A percentile compares a stretch with the other conserved stretches of the same genome.
These are phyloP conservation scores for Chaetops frenatus DNA, from an alignment of 2,113 vertebrate genomes.

Conservation along the genomic window DNA sequence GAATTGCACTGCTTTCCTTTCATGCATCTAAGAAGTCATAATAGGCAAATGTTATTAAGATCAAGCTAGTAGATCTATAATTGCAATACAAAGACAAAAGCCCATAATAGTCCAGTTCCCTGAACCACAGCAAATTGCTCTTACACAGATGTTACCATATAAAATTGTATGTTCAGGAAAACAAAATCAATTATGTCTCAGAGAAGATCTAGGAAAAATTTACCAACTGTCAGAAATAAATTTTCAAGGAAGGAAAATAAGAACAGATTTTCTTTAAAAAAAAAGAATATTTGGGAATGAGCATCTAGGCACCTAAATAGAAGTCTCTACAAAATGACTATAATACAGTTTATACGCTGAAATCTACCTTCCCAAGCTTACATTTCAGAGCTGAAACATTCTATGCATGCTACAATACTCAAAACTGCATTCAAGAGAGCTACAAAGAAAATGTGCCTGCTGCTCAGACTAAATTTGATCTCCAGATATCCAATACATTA, in stretches of 20 bases:
- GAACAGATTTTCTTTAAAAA: neutral
- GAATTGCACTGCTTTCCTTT: slow-evolving; percentile 42
- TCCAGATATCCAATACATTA: neutral
- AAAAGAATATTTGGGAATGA: neutral
- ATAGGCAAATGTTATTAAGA: slow-evolving; percentile 57
- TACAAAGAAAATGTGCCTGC: neutral
- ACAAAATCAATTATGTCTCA: slow-evolving; percentile 37
- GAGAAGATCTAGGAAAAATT: slow-evolving; percentile 18
- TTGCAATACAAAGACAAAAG: slow-evolving; percentile 64
- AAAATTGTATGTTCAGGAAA: slow-evolving; percentile 41
- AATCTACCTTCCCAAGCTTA: neutral
- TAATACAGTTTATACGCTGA: neutral
- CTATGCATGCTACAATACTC: neutral
- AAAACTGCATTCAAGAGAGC: neutral
- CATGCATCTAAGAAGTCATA: slow-evolving; percentile 21
- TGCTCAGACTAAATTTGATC: neutral
- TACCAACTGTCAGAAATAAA: neutral
- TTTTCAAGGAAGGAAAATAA: slow-evolving; percentile 1
- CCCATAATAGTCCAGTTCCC: slow-evolving; percentile 18
- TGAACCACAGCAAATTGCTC: slow-evolving; percentile 51
- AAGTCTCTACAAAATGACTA: neutral
- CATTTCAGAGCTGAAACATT: neutral
- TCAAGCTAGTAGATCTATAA: slow-evolving; percentile 59
- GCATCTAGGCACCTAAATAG: neutral
- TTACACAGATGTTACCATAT: slow-evolving; percentile 42